Base-by-base conservation (phyloP, 2,888 invertebrate species). In the Xanthorhoe designata region DNA sequence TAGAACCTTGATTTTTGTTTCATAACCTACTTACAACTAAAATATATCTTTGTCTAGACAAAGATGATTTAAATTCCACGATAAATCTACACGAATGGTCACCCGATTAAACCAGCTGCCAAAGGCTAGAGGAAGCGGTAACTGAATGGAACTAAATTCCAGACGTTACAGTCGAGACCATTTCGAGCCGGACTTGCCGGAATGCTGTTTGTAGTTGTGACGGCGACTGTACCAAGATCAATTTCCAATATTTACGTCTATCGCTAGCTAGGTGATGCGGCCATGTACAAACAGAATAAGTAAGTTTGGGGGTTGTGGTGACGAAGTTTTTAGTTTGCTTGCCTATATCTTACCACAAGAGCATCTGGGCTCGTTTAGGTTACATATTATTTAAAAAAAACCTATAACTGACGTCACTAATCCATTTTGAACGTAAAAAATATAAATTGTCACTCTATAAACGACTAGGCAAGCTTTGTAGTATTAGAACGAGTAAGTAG, bases 131-230 rank as follows among this genome's bases (percentile, higher is more conserved):
- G 88, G 90, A 89, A 91, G 87, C 87, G 86, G 84, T 88, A 90
- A 91, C 89, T 91, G 91, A 91, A 92, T 91, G 86, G 90, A 90
- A 91, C 90, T 91, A 87, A 92, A 92, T 92, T 92, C 91, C 91
- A 79, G 84, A 79, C 88, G 84, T 80, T 84, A 77, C 76, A 77
- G 77, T 42, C 80, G 78, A 76, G 79, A 79, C 81, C 78, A 78
- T 81, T 81, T 75, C 76, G 75, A 72, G 79, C 86, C 79, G 87
- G 88, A 89, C 90, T 83, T 75, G 75, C 74, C 71, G 84, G 86
- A 85, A 89, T 87, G 84, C 77, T 76, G 82, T 83, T 80, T 81
- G 74, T 75, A 79, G 75, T 77, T 82, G 72, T 76, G 75, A 69
- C 61, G 61, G 70, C 61, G 74, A 77, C 69, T 77, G 75, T 75